Evolutionary conservation across 2,797 vertebrate genomes (phyloP).

Genomic region (Melanogrammus aeglefinus): DNA sequence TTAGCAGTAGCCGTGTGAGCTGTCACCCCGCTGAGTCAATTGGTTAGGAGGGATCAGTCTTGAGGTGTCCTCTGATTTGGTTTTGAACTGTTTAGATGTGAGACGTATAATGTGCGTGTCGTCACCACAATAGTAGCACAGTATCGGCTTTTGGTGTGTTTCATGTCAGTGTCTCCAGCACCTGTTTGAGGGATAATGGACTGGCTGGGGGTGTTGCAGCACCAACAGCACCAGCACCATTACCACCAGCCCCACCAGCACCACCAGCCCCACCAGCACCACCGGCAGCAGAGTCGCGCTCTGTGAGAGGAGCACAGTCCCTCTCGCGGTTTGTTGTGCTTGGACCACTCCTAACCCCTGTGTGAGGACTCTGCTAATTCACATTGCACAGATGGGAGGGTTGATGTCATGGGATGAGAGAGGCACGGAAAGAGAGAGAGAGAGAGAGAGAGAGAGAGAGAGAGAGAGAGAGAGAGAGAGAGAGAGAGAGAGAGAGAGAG

Average conservation of each 20-base stretch:
- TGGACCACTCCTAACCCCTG: slow-evolving; percentile 64
- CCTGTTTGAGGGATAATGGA: slow-evolving; percentile 59
- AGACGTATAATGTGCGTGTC: neutral
- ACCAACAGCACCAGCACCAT: neutral
- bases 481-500: neutral
- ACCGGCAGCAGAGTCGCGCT: neutral
- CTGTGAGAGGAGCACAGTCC: slow-evolving; percentile 60
- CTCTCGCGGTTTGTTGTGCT: slow-evolving; percentile 66
- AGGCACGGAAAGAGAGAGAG: neutral
- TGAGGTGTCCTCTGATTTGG: too few relatives aligned
- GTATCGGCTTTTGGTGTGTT: too few relatives aligned
- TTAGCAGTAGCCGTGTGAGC: slow-evolving; percentile 67
- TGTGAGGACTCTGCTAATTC: slow-evolving; percentile 64
- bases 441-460: neutral
- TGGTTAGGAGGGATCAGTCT: too few relatives aligned
- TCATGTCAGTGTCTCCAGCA: slow-evolving; percentile 39
- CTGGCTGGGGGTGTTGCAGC: neutral
- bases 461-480: neutral
- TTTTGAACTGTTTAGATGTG: too few relatives aligned
- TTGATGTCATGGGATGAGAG: slow-evolving; percentile 55
- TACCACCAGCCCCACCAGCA: neutral
- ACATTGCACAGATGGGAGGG: slow-evolving; percentile 53
- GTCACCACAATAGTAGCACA: neutral
- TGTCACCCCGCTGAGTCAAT: slow-evolving; percentile 37
- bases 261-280: too few relatives aligned